phyloP scores from a whole-genome alignment of 2,888 invertebrate genomes.

The Archips crataeganus region DNA sequence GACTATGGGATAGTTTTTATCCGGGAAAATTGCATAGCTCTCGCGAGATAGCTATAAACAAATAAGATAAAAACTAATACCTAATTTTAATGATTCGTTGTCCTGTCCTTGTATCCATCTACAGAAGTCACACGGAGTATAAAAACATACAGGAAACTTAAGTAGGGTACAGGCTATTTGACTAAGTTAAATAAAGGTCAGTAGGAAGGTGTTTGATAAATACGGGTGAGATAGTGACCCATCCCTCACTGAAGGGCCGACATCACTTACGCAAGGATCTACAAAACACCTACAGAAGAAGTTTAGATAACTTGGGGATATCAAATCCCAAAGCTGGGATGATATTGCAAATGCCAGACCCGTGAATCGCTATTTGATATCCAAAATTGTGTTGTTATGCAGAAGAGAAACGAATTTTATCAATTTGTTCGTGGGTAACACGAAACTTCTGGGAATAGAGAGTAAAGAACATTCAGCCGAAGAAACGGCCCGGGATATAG shows the following conservation, averaged over 20 bases:
- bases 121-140: constrained; percentile 28
- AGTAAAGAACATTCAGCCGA: background rate
- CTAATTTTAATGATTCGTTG: background rate
- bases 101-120: background rate
- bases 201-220: constrained; percentile 32
- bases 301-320: constrained; percentile 29
- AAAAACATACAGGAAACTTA: constrained; percentile 3
- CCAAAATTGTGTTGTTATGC: constrained; percentile 16
- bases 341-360: constrained; percentile 33
- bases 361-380: constrained; percentile 24
- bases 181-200: constrained; percentile 34
- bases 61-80: too few relatives aligned
- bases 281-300: constrained; percentile 28
- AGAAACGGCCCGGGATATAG: background rate
- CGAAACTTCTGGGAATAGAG: background rate
- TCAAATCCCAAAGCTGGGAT: constrained; percentile 29
- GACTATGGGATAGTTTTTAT: too few relatives aligned
- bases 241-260: constrained; percentile 20
- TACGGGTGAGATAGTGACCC: constrained; percentile 27
- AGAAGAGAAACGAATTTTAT: background rate
- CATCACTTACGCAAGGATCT: constrained; percentile 25
- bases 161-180: constrained; percentile 15
- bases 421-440: constrained; percentile 12
- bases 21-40: too few relatives aligned
- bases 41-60: too few relatives aligned